Conservation (phyloP, 2,113 vertebrate genomes). For the Prionailurus viverrinus region DNA sequence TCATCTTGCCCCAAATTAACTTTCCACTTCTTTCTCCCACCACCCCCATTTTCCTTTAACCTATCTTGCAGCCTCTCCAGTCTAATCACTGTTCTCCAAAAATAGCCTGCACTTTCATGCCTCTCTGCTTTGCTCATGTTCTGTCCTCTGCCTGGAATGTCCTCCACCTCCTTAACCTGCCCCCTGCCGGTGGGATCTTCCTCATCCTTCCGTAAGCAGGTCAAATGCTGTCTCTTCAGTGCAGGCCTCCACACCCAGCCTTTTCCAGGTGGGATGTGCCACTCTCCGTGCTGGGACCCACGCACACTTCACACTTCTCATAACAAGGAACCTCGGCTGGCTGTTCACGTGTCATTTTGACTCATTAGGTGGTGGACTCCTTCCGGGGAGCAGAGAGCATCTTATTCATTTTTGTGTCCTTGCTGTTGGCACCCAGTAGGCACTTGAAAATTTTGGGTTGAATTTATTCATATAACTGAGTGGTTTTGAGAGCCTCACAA, state of each 20-base stretch:
- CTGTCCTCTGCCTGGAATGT: conserved; percentile 73
- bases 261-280: background rate
- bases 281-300: background rate
- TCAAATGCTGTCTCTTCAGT: background rate
- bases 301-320: background rate
- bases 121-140: conserved; percentile 77
- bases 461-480: background rate
- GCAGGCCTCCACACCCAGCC: background rate
- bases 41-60: conserved; percentile 35
- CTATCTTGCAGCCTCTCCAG: conserved; percentile 70
- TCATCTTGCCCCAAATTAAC: conserved; percentile 46
- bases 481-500: background rate
- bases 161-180: conserved; percentile 64
- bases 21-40: conserved; percentile 53
- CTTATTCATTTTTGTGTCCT: background rate
- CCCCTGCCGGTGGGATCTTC: conserved; percentile 22
- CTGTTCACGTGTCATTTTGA: background rate
- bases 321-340: background rate
- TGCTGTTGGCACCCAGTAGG: background rate
- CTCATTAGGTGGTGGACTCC: background rate
- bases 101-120: conserved; percentile 77
- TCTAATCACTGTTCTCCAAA: conserved; percentile 80
- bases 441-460: background rate
- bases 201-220: conserved; percentile 28
- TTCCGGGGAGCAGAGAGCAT: background rate